Percentiles rank a stretch among this genome's conserved stretches.
phyloP scores from a whole-genome alignment of 2,888 invertebrate genomes.

The Folsomia candida region DNA sequence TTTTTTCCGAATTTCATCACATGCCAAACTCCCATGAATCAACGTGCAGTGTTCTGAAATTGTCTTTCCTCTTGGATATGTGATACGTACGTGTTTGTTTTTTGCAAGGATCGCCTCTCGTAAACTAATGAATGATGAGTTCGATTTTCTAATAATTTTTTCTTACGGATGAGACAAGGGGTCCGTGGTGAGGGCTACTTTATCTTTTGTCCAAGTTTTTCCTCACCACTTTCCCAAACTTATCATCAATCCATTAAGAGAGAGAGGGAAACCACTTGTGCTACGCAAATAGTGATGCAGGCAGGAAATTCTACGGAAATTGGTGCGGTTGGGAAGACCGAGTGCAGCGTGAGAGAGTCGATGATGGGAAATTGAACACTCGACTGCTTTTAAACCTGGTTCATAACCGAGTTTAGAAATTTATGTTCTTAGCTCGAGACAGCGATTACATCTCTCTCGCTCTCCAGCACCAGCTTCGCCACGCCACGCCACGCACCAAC shows the following conservation, averaged over 20 bases:
- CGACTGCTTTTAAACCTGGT: constrained; percentile 32
- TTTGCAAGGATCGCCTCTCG: too few species aligned
- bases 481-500: background rate
- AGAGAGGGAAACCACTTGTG: background rate
- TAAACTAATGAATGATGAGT: background rate
- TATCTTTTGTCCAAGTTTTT: background rate
- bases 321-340: background rate
- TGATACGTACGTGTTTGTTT: too few species aligned
- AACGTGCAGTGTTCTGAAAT: background rate
- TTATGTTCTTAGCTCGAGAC: constrained; percentile 23
- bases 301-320: background rate
- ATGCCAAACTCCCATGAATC: background rate
- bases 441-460: background rate
- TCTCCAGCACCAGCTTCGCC: background rate
- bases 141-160: background rate
- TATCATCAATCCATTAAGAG: constrained; percentile 22
- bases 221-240: background rate
- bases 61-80: too few species aligned
- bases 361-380: constrained; percentile 50
- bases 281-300: background rate
- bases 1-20: background rate
- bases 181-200: background rate
- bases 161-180: background rate
- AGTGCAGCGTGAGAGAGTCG: background rate
- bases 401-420: constrained; percentile 34